Evolutionary conservation across 2,888 invertebrate genomes (phyloP).

Genomic region (Rotaria socialis): DNA sequence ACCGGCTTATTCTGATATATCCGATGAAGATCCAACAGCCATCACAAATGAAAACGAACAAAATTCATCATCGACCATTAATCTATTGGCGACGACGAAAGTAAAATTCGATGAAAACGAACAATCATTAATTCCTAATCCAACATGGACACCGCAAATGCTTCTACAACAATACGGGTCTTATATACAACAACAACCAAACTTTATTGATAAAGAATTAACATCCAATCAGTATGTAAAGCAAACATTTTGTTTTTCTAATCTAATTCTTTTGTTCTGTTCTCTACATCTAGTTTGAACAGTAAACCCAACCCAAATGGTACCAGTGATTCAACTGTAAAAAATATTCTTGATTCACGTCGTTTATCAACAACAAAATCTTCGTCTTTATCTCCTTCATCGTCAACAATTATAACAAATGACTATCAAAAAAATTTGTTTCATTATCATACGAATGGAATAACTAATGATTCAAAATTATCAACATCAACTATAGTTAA

Average conservation of each 20-base stretch:
- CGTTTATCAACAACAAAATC: not conserved
- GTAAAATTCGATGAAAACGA: not conserved
- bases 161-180: not conserved
- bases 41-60: not conserved
- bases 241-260: too few relatives aligned
- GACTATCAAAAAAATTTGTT: not conserved
- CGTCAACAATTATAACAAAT: too few relatives aligned
- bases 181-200: not conserved
- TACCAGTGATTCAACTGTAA: slow-evolving; percentile 10
- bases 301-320: not conserved
- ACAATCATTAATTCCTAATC: not conserved
- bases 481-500: not conserved
- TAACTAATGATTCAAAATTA: not conserved
- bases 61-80: not conserved
- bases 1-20: slow-evolving; percentile 8
- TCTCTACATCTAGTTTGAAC: not conserved
- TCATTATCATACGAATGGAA: not conserved
- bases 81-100: not conserved
- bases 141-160: not conserved
- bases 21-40: not conserved
- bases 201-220: too few relatives aligned
- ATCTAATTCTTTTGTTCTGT: not conserved
- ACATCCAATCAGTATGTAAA: not conserved
- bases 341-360: slow-evolving; percentile 1
- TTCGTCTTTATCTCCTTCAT: not conserved